Evolutionary conservation across 2,888 invertebrate species (phyloP), one percentile per base, ranked within the genome.

Genomic region (Ichneumon xanthorius): DNA sequence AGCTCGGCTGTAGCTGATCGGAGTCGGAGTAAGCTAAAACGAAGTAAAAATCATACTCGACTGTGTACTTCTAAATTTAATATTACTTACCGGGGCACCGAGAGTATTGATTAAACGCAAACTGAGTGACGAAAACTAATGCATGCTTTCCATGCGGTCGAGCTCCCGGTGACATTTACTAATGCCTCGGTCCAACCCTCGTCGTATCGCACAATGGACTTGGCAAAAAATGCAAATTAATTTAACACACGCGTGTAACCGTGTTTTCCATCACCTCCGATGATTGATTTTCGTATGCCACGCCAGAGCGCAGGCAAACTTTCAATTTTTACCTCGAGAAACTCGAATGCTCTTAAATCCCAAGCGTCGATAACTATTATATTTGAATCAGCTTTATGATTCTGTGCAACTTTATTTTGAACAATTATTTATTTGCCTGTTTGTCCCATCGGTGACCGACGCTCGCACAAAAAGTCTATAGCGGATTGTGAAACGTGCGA

Each of bases 141-240:
- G 86, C 80, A 71, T 53, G 61, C 61, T 86, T 88, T 86, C 50
- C 80, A 87, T 88, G 86, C 84, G 40, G 61, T 61, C 58, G 58
- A 55, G 70, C 30, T 79, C 45, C 37, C 48, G 65, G 80, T 85
- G 87, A 88, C 88, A 76, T 84, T 80, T 86, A 84, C 85, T 85
- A 86, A 88, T 88, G 83, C 72, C 63, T 78, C 50, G 82, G 76
- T 55, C 80, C 84, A 85, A 80, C 88, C 87, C 72, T 67, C 53
- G 65, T 48, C 26, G 2, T 70, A 72, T 85, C 80, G 68, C 14
- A 37, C 68, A 61, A 61, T 68, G 77, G 30, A 48, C 40, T 78
- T 82, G 70, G 71, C 76, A 48, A 45, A 79, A 86, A 88, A 88
- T 87, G 84, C 83, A 87, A 88, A 88, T 88, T 87, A 87, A 88